Evolutionary conservation across 2,888 invertebrate species (phyloP), one percentile per base, ranked within the genome.

Genomic region (Imbricaverruca yamaguchii): DNA sequence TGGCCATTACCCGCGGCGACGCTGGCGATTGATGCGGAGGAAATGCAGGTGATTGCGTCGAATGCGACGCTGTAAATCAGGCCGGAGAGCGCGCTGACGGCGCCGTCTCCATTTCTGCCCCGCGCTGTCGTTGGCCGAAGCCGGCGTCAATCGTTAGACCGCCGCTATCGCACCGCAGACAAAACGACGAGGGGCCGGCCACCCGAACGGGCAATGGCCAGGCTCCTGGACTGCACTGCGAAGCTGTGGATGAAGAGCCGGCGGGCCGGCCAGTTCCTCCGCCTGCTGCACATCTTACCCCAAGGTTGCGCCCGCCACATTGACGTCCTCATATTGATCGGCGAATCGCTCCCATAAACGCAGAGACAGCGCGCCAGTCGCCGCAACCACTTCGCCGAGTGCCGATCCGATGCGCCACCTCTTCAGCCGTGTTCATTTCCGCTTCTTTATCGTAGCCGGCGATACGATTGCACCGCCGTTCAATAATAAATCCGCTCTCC

Each of bases 251-350:
- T n/a, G n/a, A n/a, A n/a, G n/a, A n/a, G n/a, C n/a, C n/a, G n/a
- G n/a, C n/a, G n/a, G n/a, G n/a, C n/a, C n/a, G n/a, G n/a, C n/a
- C n/a, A n/a, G n/a, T n/a, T n/a, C n/a, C n/a, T n/a, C n/a, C n/a
- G n/a, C n/a, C n/a, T n/a, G n/a, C n/a, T n/a, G n/a, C n/a, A n/a
- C n/a, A n/a, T n/a, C n/a, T n/a, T n/a, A n/a, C n/a, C n/a, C n/a
- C n/a, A n/a, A n/a, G n/a, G n/a, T n/a, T n/a, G n/a, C n/a, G n/a
- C n/a, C n/a, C 63, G 63, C 67, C 67, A 39, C 67, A 67, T 67
- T n/a, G n/a, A n/a, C n/a, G n/a, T n/a, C n/a, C n/a, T n/a, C n/a
- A 23, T 65, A 67, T 67, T 67, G 67, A 67, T 67, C 67, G 67
- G 3, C 67, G 13, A n/a, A 9, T n/a, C 65, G 23, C n/a, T 3